These are phyloP conservation scores for Noctua comes DNA, from an alignment of 2,888 invertebrate species.

Conservation along the genomic window DNA sequence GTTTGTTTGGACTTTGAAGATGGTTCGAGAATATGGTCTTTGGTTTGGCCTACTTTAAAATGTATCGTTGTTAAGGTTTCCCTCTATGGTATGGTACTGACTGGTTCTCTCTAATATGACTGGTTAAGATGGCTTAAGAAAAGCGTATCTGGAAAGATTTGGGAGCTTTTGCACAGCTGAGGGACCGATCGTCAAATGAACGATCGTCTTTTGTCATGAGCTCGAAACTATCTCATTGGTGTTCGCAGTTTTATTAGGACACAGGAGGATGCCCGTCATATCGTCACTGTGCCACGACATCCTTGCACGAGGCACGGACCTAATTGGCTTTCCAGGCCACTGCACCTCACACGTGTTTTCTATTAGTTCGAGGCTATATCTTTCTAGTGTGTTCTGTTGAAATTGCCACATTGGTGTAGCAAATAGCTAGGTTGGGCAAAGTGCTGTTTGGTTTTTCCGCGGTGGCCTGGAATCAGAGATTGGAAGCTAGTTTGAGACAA, in stretches of 20 bases:
- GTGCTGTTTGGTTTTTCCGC: not conserved
- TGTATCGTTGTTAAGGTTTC: not conserved
- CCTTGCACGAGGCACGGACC: not conserved
- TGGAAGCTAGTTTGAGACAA: not conserved
- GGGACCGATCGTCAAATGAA: no score
- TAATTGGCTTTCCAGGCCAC: not conserved
- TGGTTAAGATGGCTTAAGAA: not conserved
- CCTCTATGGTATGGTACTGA: not conserved
- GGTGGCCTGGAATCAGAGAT: not conserved
- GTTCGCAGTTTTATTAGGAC: not conserved
- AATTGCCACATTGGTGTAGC: not conserved
- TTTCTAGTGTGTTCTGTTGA: conserved; percentile 4
- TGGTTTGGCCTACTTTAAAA: conserved; percentile 1
- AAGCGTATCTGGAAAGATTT: not conserved
- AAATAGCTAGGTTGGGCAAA: not conserved
- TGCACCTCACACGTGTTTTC: conserved; percentile 10
- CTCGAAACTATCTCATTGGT: not conserved
- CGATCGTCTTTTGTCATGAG: not conserved
- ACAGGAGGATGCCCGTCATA: not conserved
- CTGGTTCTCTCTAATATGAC: not conserved
- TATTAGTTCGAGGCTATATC: not conserved
- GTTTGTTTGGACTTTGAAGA: conserved; percentile 22
- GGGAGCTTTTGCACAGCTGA: no score
- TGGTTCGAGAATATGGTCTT: conserved; percentile 33
- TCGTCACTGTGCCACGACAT: conserved; percentile 4